Percentiles rank a stretch among this genome's conserved stretches.
Evolutionary conservation across 2,113 vertebrate genomes (phyloP).

Genomic region (Dasyornis broadbenti): DNA sequence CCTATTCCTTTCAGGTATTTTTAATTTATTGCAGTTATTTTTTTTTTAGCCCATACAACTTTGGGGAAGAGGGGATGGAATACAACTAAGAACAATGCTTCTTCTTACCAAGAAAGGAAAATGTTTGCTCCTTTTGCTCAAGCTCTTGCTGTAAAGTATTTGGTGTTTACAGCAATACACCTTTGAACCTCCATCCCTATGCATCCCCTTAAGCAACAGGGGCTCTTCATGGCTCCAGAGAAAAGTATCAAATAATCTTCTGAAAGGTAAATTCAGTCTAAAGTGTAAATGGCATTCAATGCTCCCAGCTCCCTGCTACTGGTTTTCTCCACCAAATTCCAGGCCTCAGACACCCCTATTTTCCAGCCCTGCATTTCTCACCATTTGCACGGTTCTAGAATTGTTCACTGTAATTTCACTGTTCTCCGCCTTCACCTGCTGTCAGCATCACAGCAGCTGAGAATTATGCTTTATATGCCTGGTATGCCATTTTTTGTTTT

Average conservation of each 20-base stretch:
- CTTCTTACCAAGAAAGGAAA: neutral
- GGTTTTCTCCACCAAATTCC: neutral
- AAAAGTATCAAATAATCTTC: neutral
- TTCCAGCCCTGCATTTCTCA: neutral
- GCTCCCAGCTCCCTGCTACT: neutral
- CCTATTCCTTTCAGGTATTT: neutral
- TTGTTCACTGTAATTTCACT: neutral
- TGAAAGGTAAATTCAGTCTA: neutral
- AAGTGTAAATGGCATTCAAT: neutral
- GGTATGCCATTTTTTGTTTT: neutral
- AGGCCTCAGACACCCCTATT: neutral
- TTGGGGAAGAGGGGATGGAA: neutral
- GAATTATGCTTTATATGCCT: neutral
- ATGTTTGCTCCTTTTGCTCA: neutral
- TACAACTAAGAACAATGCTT: neutral
- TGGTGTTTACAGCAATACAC: neutral
- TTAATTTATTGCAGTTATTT: neutral
- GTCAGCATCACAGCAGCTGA: neutral
- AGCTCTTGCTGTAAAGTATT: neutral
- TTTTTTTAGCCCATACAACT: neutral
- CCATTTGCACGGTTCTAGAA: neutral
- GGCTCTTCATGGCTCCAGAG: neutral
- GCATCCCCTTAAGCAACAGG: neutral
- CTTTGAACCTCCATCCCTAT: neutral
- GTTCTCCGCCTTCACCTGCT: neutral